phyloP scores from a whole-genome alignment of 2,888 invertebrate genomes.

The Oegoconia quadripuncta region DNA sequence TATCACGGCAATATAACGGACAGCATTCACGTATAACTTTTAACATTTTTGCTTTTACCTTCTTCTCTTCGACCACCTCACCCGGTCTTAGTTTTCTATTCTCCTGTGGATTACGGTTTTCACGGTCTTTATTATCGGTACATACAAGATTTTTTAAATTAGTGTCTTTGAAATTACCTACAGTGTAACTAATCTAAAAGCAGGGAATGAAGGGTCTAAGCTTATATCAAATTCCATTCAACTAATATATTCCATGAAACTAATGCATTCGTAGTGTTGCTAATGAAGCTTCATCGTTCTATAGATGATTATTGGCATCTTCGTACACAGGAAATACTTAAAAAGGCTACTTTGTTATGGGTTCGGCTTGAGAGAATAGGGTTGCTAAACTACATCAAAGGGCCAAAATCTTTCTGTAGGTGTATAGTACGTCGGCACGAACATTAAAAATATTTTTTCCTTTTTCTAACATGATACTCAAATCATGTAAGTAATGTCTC shows the following conservation, averaged over 20 bases:
- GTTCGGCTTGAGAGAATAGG: slow-evolving; percentile 77
- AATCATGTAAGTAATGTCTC: too few species aligned
- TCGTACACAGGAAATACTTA: slow-evolving; percentile 46
- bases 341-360: slow-evolving; percentile 67
- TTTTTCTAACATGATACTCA: too few species aligned
- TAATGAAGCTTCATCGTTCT: slow-evolving; percentile 55
- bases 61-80: slow-evolving; percentile 95
- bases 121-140: slow-evolving; percentile 68
- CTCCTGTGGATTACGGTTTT: slow-evolving; percentile 82
- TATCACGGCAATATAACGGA: slow-evolving; percentile 71
- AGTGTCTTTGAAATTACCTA: slow-evolving; percentile 41
- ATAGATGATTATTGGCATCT: slow-evolving; percentile 54
- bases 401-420: slow-evolving; percentile 26
- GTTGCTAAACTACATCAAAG: slow-evolving; percentile 56
- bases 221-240: slow-evolving; percentile 52
- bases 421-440: neutral
- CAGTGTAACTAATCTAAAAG: slow-evolving; percentile 49
- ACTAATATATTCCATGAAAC: slow-evolving; percentile 45
- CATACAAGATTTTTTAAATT: slow-evolving; percentile 40
- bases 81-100: slow-evolving; percentile 96
- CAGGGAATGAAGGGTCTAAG: slow-evolving; percentile 64
- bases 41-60: slow-evolving; percentile 87
- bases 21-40: slow-evolving; percentile 71
- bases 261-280: slow-evolving; percentile 52
- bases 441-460: neutral